Conservation (phyloP, 2,113 vertebrate genomes). For the Sorex fumeus region DNA sequence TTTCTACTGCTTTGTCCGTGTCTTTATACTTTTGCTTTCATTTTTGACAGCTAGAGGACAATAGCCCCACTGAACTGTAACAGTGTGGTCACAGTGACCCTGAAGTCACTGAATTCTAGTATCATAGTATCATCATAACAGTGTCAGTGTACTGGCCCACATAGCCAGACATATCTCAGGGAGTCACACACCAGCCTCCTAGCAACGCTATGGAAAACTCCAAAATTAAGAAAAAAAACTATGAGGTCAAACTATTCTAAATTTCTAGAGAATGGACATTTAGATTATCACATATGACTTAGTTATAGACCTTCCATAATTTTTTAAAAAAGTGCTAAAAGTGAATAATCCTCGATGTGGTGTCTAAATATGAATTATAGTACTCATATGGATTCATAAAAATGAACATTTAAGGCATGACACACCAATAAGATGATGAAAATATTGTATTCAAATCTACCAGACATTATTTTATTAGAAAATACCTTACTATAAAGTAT, state of each 20-base stretch:
- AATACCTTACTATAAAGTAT: neutral
- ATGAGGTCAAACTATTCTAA: conserved; percentile 48
- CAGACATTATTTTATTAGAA: neutral
- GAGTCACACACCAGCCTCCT: too few species aligned
- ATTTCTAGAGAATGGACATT: conserved; percentile 15
- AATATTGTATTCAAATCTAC: neutral
- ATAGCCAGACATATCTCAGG: too few species aligned
- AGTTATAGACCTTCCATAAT: neutral
- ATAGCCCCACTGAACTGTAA: too few species aligned
- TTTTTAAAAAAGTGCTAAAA: neutral
- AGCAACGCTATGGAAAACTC: neutral
- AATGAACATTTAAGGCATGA: neutral
- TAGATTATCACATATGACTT: conserved; percentile 12
- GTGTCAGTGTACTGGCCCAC: too few species aligned
- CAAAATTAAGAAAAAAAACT: neutral
- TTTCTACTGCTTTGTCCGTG: too few species aligned
- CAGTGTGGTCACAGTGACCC: too few species aligned
- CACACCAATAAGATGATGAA: neutral
- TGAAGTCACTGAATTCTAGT: too few species aligned
- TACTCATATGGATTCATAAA: neutral
- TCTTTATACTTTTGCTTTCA: too few species aligned
- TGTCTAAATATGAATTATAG: neutral
- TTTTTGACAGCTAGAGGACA: too few species aligned
- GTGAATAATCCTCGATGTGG: neutral
- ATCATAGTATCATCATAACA: too few species aligned